Evolutionary conservation across 53 echinoderm and acorn worm genomes (phyloP).

Genomic region (Holothuria scabra): DNA sequence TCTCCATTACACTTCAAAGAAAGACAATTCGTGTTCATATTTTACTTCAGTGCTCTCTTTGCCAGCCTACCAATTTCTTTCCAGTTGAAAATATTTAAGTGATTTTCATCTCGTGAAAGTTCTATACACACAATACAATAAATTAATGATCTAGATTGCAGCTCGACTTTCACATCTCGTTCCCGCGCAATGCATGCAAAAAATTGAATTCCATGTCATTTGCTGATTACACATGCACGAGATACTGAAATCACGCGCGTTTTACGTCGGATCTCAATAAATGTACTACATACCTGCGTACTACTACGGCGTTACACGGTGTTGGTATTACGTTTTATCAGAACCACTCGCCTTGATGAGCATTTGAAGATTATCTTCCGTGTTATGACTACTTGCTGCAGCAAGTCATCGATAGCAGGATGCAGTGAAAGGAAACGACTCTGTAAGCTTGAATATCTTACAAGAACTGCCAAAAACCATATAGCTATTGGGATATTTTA

Average conservation of each 20-base stretch:
- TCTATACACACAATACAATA: conserved; percentile 1
- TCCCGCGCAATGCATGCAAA: conserved; percentile 34
- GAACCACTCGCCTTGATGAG: conserved; percentile 4
- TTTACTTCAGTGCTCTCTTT: too few species aligned
- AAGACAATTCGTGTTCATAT: too few species aligned
- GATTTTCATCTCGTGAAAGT: too few species aligned
- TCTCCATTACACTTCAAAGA: too few species aligned
- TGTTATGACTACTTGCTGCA: not conserved
- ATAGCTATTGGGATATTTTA: too few species aligned
- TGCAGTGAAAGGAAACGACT: not conserved
- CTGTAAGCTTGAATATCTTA: too few species aligned
- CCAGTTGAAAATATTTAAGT: too few species aligned
- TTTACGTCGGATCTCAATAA: conserved; percentile 8
- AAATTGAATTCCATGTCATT: conserved; percentile 23
- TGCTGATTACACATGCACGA: conserved; percentile 33
- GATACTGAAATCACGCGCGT: conserved; percentile 11
- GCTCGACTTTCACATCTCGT: conserved; percentile 6
- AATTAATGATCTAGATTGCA: conserved; percentile 20
- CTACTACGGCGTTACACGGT: too few species aligned
- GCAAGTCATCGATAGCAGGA: not conserved
- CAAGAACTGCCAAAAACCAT: too few species aligned
- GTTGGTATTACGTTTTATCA: too few species aligned
- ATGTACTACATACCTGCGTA: too few species aligned
- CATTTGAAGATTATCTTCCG: conserved; percentile 7
- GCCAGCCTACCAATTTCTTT: too few species aligned